Base-by-base conservation (phyloP, 2,797 vertebrate genomes). In the Pseudopleuronectes americanus region DNA sequence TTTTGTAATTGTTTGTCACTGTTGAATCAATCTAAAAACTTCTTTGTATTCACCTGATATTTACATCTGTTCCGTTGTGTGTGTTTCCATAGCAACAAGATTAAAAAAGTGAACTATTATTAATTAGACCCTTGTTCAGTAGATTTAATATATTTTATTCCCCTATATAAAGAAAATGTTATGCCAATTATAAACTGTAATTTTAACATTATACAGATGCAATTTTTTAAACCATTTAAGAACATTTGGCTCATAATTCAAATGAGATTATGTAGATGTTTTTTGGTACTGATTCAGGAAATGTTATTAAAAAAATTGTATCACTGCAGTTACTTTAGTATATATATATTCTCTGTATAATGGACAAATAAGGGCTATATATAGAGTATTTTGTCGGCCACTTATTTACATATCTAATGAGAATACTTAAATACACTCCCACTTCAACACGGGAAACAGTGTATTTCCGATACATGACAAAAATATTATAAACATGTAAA, bases 401-500 rank as follows among this genome's bases (percentile, higher is more conserved):
- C 63, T 67, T 59, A 48, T 9, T 76, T n/a, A 52, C n/a, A 31
- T 22, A 49, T 26, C 17, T 57, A 58, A 67, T 67, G 54, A 55
- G 47, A 81, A 12, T 65, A 13, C 55, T 63, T 69, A 71, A 23
- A 78, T 68, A 67, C 53, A 66, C 16, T 72, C 65, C 55, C 31
- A 45, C 22, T 41, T 52, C 21, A 73, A 47, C 47, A 48, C 48
- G 41, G 70, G 55, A 72, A 75, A 80, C 49, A 43, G 17, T 57
- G 12, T 75, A 65, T 69, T 75, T 77, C 81, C 45, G 81, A 77
- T 81, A 81, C 56, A 69, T 79, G 76, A 82, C 78, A 88, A 88
- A 88, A 88, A 74, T 80, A 84, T 68, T 90, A 91, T 80, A 92
- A 89, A 94, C 66, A 83, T 87, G 76, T 90, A 92, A 74, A 92